Evolutionary conservation across 2,797 vertebrate species (phyloP), one percentile per base, ranked within the genome.

Genomic region (Catamblyrhynchus diadema): DNA sequence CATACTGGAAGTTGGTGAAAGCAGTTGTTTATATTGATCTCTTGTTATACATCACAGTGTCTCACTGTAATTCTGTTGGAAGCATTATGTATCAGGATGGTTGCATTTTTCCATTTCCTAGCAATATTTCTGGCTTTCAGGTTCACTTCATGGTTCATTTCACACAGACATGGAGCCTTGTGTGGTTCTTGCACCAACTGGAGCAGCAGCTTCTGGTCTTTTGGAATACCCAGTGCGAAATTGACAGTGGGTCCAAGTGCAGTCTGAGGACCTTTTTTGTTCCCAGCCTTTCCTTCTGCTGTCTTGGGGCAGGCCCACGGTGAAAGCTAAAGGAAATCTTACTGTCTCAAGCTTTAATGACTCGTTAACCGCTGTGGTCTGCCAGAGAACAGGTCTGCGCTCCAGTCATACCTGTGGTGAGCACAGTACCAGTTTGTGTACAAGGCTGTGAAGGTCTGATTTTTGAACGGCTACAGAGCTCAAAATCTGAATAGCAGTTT

Each of bases 11-110:
- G 17, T 6, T 8, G 11, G 44, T 66, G 67, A 21, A 37, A 65
- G 39, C 48, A 25, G 13, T 22, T 60, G 23, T 64, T 39, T 10
- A 0, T 61, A 6, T 47, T 1, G 14, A 53, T 48, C 41, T 53
- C 51, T 41, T 41, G 8, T 39, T 57, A 1, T 1, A 24, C 42
- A 30, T 37, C 0, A 0, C 2, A 3, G 5, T 2, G 37, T 35
- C 50, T 66, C 3, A 0, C 37, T 30, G n/a, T 17, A 32, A 27
- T 32, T 4, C 53, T 41, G 4, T 37, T 74, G 61, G 70, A 48
- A 61, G 50, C 20, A 23, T 51, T 61, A 10, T 4, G 3, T 13
- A 19, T 41, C 35, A 12, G 24, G 20, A 28, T 73, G 48, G 9
- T 45, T 4, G 2, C 8, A 1, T 79, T 82, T 91, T 71, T 39